Percentiles rank a stretch among this genome's conserved stretches.
phyloP scores from a whole-genome alignment of 2,797 vertebrate genomes.

The Smutsia temminckii region DNA sequence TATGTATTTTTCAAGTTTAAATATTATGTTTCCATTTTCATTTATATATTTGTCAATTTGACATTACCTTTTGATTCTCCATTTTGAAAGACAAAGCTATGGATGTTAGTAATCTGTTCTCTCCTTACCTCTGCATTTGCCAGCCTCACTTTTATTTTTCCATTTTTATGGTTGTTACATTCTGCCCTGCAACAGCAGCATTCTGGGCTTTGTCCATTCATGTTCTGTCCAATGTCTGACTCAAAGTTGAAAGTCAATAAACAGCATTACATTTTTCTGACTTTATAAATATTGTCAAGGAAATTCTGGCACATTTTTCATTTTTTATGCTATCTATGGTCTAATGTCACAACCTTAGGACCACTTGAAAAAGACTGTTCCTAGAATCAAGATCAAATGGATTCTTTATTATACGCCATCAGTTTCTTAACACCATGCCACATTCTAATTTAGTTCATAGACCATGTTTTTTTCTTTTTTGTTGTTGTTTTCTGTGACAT shows the following conservation, averaged over 20 bases:
- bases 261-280: conserved; percentile 35
- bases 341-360: conserved; percentile 25
- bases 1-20: conserved; percentile 14
- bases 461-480: background rate
- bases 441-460: conserved; percentile 17
- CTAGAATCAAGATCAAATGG: conserved; percentile 22
- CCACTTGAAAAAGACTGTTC: background rate
- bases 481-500: background rate
- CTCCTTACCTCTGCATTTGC: background rate
- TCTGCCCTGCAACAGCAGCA: conserved; percentile 25
- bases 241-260: conserved; percentile 54
- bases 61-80: conserved; percentile 5
- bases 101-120: background rate
- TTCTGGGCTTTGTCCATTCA: conserved; percentile 20
- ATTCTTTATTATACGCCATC: background rate
- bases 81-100: conserved; percentile 32
- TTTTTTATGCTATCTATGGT: background rate
- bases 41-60: background rate
- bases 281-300: conserved; percentile 34
- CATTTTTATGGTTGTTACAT: background rate
- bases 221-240: conserved; percentile 33
- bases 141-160: background rate
- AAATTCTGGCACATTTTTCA: conserved; percentile 37
- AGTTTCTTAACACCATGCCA: background rate
- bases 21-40: background rate